phyloP scores from a whole-genome alignment of 2,797 vertebrate genomes.

The Mycteria americana region DNA sequence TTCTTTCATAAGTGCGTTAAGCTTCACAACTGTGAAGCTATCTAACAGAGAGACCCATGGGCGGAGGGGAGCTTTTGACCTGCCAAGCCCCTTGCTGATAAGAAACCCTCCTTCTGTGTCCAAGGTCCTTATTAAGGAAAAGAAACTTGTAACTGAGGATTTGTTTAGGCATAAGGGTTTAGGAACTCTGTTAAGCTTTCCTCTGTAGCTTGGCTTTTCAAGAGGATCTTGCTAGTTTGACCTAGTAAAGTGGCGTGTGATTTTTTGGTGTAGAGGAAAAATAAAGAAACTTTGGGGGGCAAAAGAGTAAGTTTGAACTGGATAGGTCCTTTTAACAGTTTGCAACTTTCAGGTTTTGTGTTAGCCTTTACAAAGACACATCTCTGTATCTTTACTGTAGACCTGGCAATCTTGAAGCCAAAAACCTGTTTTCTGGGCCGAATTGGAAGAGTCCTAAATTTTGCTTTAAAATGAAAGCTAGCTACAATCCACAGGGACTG shows the following conservation, averaged over 20 bases:
- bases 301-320: neutral
- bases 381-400: neutral
- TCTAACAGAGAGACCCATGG: neutral
- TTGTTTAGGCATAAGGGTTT: neutral
- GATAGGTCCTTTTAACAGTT: neutral
- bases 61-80: neutral
- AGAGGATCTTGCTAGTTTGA: neutral
- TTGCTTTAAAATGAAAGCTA: neutral
- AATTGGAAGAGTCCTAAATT: neutral
- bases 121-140: neutral
- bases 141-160: neutral
- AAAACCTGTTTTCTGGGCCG: neutral
- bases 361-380: neutral
- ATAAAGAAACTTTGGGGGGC: neutral
- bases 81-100: neutral
- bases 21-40: too few relatives aligned
- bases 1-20: rapidly evolving
- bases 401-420: neutral
- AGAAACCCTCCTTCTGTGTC: neutral
- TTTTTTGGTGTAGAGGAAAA: neutral
- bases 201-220: neutral
- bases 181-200: neutral
- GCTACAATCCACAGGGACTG: neutral
- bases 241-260: neutral
- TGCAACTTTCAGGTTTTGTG: neutral